Base-by-base conservation (phyloP, 2,888 invertebrate species). In the Epiblema foenella region DNA sequence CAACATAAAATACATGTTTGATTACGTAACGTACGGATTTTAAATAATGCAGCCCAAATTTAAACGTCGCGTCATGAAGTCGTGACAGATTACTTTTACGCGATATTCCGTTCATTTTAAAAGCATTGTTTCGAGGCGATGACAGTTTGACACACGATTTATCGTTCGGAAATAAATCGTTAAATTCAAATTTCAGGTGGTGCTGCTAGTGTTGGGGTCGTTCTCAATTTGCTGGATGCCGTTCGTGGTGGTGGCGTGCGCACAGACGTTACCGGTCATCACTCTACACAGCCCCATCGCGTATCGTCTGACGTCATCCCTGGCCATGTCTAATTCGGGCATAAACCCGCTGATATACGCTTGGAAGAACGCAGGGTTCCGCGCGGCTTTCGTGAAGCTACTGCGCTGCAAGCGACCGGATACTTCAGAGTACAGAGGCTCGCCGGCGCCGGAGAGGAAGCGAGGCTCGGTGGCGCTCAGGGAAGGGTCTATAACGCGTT, bases 181-280 rank as follows among this genome's bases (percentile, higher is more conserved):
- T 68, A 39, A 18, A 39, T 64, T 69, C 1, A 18, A 33, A 24
- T 74, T 92, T 24, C 94, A 97, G 97, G 96, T 97, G 73, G 96
- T 97, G 71, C 91, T 97, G 15, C 90, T 96, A 75, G 96, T 97
- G 20, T 93, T 97, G 81, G 97, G 97, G 29, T 96, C 96, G 75
- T 97, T 97, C 83, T 95, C 97, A 0, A 90, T 97, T 74, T 97
- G 97, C 84, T 97, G 97, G 97, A 93, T 97, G 81, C 97, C 97
- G 17, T 97, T 96, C 85, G 95, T 97, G 79, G 94, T 95, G 62
- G 95, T 96, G 66, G 95, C 95, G 5, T 95, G 95, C 77, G 94
- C 94, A 9, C 95, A 95, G 81, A 94, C 95, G 60, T 90, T 95
- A 73, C 90, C 94, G 18, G 84, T 94, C 54, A 87, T 91, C 77